Conservation (phyloP, 2,797 vertebrate genomes). For the Sebastes itinus region DNA sequence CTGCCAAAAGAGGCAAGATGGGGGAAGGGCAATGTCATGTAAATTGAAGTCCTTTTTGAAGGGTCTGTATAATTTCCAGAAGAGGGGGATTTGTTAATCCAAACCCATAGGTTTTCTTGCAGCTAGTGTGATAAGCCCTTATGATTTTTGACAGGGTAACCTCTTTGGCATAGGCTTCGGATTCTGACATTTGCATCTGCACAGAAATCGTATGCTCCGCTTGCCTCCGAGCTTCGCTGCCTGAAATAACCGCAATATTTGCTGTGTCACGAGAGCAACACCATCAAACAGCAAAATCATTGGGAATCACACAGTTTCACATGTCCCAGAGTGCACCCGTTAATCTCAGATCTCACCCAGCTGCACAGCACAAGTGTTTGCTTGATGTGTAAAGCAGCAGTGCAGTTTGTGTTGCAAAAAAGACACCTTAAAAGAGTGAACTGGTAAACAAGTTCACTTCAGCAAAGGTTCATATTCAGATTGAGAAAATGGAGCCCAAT, state of each 20-base stretch:
- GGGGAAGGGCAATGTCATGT: constrained; percentile 30
- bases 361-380: constrained; percentile 1
- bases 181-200: constrained; percentile 23
- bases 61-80: constrained; percentile 38
- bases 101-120: constrained; percentile 32
- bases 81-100: constrained; percentile 37
- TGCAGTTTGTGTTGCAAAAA: constrained; percentile 35
- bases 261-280: constrained; percentile 61
- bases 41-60: constrained; percentile 41
- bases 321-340: constrained; percentile 32
- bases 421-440: constrained; percentile 29
- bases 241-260: constrained; percentile 44
- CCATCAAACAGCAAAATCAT: constrained; percentile 41
- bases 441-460: constrained; percentile 64
- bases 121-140: constrained; percentile 10
- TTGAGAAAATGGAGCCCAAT: constrained; percentile 68
- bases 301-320: constrained; percentile 25
- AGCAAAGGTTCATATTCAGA: constrained; percentile 68
- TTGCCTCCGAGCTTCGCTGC: constrained; percentile 8
- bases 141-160: constrained; percentile 36
- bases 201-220: not conserved
- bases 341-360: constrained; percentile 26
- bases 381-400: constrained; percentile 7
- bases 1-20: constrained; percentile 4
- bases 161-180: constrained; percentile 23